Base-by-base conservation (phyloP, 2,888 invertebrate species). In the Platycnemis pennipes region DNA sequence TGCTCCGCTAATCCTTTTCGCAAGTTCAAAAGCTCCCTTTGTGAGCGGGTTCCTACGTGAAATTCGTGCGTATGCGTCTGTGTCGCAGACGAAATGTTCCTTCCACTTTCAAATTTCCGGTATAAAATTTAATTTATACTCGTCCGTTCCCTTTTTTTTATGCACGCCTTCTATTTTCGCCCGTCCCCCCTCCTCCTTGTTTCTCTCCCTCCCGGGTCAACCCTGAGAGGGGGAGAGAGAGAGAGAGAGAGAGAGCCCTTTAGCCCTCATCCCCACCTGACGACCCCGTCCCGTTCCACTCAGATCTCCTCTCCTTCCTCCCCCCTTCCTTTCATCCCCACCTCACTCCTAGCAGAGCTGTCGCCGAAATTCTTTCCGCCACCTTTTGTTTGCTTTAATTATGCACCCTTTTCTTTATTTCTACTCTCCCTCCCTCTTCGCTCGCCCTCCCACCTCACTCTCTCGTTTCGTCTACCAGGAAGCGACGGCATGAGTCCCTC, bases 101-200 rank as follows among this genome's bases (percentile, higher is more conserved):
- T 63, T 91, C 91, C 91, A 91, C 91, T 91, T 91, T 63, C 91
- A 91, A 91, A 91, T 91, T 91, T 91, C 91, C 91, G 91, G 91
- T 45, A 63, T 91, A 63, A 63, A 91, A 91, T 91, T 91, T 91
- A 63, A 91, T 91, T 91, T 91, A 91, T 91, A 91, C 91, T 44
- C 69, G 63, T 91, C 91, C 91, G 44, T 63, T 91, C 26, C 42
- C 42, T 69, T 56, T 91, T 44, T 31, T 49, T 37, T 45, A 44
- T 22, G 37, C 89, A 89, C 89, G 49, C 89, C 89, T 56, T 53
- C 89, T 31, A 49, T 89, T 53, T 37, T 56, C 22, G n/a, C 44
- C 69, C n/a, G 19, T 13, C 88, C 46, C 16, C 46, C n/a, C n/a
- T 46, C 88, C 88, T 49, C 7, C 0, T n/a, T 8, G 19, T 77